phyloP scores from a whole-genome alignment of 2,113 vertebrate species.

The Cacatua alba region DNA sequence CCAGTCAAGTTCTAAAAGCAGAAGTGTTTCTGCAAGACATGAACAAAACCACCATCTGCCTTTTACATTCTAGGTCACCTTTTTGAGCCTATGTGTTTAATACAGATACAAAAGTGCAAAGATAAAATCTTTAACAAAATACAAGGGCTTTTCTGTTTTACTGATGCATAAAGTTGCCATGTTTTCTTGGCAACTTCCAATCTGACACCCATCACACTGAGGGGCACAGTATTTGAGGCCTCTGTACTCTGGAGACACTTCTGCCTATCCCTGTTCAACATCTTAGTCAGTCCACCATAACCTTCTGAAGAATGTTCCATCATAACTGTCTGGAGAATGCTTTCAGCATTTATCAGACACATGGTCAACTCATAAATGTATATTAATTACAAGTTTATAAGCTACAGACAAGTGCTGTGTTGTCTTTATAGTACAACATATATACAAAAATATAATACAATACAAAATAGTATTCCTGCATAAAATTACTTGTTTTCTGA shows the following conservation, averaged over 20 bases:
- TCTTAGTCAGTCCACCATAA: neutral
- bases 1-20: neutral
- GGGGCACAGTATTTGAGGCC: neutral
- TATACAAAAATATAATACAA: no score
- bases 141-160: neutral
- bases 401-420: neutral
- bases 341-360: neutral
- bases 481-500: neutral
- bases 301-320: neutral
- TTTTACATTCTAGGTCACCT: neutral
- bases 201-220: neutral
- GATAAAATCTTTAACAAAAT: neutral
- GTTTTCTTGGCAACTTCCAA: neutral
- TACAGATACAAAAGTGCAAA: neutral
- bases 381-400: neutral
- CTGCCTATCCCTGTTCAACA: neutral
- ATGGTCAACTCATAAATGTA: accelerated
- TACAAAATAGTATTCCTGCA: no score
- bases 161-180: neutral
- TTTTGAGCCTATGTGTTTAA: neutral
- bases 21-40: neutral
- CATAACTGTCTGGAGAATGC: neutral
- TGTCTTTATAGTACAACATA: no score
- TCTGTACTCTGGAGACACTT: neutral
- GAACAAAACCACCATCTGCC: neutral